Base-by-base conservation (phyloP, 2,113 vertebrate genomes). In the Chauna torquata region DNA sequence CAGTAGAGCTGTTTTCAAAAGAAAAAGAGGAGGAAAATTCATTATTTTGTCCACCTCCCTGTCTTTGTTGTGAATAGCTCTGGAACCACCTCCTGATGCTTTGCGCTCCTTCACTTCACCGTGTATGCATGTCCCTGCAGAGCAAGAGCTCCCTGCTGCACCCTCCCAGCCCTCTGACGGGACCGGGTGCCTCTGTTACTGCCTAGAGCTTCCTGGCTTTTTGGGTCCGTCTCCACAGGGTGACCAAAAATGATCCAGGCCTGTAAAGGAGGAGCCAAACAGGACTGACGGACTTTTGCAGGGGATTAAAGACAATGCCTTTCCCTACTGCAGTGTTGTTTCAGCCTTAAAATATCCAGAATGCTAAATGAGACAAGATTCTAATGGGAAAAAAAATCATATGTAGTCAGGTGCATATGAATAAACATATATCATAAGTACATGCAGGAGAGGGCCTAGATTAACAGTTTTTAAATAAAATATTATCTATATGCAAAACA, bases 71-170 rank as follows among this genome's bases (percentile, higher is more conserved):
- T 49, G 38, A 79, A 32, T 5, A 74, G 65, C 45, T 59, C 69
- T 44, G 75, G 83, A 88, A 55, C 6, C 38, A 58, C 25, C 16
- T 77, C 82, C 25, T 0, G 0, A 27, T 19, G 64, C 24, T 84
- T 11, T 38, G n/a, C 45, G 10, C 23, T 59, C 1, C 0, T 20
- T 65, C n/a, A 11, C 2, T 1, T 30, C 24, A 17, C n/a, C 3
- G 9, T 32, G 42, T 34, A 12, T 6, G 11, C 12, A 11, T 1
- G 3, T 9, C 77, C 24, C 36, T 1, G 1, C 59, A 30, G 36
- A 57, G 18, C 22, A 30, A 1, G 0, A 16, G 9, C 11, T 25
- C 16, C 27, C 28, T 36, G 22, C 42, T 42, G 23, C 8, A 40
- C 30, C 20, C 45, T 44, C 2, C 0, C n/a, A 77, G 57, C 18